Percentiles rank a stretch among this genome's conserved stretches.
Conservation (phyloP, 2,888 invertebrate species). For the Dicranocentrus wangi region DNA sequence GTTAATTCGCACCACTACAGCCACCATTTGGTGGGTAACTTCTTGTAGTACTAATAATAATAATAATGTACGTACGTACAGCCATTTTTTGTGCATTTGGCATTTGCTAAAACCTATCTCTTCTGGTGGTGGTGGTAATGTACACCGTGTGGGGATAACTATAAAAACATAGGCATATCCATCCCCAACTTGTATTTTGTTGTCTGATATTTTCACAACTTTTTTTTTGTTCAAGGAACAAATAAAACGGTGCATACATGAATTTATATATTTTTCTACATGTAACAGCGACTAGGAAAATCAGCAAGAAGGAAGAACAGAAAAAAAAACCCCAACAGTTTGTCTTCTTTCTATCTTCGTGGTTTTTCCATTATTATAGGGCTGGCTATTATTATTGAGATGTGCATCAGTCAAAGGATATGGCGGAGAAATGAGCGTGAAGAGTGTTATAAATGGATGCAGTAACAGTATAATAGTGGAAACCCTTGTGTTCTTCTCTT, state of each 20-base stretch:
- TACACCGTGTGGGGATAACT: too few species aligned
- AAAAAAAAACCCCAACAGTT: conserved; percentile 18
- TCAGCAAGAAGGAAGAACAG: too few species aligned
- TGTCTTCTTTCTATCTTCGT: conserved; percentile 25
- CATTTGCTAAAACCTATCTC: too few species aligned
- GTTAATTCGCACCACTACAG: too few species aligned
- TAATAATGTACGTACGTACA: too few species aligned
- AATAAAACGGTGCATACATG: conserved; percentile 33
- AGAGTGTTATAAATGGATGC: conserved; percentile 43
- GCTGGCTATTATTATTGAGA: conserved; percentile 15
- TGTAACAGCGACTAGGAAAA: too few species aligned
- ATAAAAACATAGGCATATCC: neutral
- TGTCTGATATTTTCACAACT: neutral
- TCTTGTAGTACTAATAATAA: too few species aligned
- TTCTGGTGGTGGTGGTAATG: too few species aligned
- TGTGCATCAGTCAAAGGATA: conserved; percentile 31
- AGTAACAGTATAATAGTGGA: conserved; percentile 28
- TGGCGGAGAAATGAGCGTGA: conserved; percentile 29
- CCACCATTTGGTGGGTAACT: too few species aligned
- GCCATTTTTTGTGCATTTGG: too few species aligned
- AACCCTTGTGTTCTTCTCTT: too few species aligned
- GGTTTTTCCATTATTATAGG: conserved; percentile 29
- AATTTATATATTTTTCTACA: neutral
- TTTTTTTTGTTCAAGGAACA: conserved; percentile 17
- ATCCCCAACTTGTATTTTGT: neutral